Evolutionary conservation across 2,888 invertebrate genomes (phyloP), one percentile per base, ranked within the genome.

Genomic region (Cataglyphis cursor): DNA sequence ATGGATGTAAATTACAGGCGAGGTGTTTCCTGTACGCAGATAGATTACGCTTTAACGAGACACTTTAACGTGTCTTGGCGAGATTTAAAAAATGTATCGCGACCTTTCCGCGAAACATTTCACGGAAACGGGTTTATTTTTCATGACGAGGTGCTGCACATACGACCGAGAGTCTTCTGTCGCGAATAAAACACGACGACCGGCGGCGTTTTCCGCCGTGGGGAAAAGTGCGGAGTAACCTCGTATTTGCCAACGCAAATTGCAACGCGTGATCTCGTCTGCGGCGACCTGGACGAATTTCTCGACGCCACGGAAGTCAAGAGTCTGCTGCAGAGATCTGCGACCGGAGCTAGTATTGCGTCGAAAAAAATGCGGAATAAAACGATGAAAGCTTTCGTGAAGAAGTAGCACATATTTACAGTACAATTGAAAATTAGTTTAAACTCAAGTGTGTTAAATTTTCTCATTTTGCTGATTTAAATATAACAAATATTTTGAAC

Each of bases 111-210:
- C 31, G 61, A 75, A 59, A 70, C 12, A 24, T 31, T 12, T 24
- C 44, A 21, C 70, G 21, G 57, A 59, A 59, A 48, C 41, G 4
- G 28, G 21, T 80, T 78, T 70, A 78, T 78, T 59, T 80, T 80
- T 80, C 44, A 70, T 31, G 18, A 15, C 41, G 18, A 15, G 24
- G 18, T 18, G 38, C n/a, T 72, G 35, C 44, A 28, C 54, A 24
- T 24, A 81, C 62, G 74, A 41, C 51, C 41, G 64, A 21, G 3
- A 15, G 31, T 8, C 18, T 41, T 51, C 48, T 38, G 10, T 64
- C 41, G 51, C 81, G 75, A 81, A 75, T 81, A 81, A 81, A 81
- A 81, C 75, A 81, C 57, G 64, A 75, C 75, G 51, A 21, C 72
- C 21, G 59, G 24, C 72, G 35, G 54, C 59, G 31, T 44, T 70